phyloP scores from a whole-genome alignment of 2,113 vertebrate species.

The Leptocoma aspasia region DNA sequence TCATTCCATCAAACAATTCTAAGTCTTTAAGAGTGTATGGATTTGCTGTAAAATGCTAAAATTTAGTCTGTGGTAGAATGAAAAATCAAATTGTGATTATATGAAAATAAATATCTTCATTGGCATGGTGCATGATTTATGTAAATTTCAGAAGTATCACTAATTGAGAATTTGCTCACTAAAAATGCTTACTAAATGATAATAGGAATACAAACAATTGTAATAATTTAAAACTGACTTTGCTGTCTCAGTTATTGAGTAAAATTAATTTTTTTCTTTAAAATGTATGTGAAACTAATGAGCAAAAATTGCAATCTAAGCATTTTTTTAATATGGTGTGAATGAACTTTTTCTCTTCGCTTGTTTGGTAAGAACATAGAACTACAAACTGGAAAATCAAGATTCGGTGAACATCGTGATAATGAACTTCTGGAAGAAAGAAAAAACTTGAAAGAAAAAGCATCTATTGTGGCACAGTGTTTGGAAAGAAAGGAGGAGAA shows the following conservation, averaged over 20 bases:
- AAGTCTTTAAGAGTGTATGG: not conserved
- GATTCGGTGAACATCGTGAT: not conserved
- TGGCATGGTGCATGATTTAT: not conserved
- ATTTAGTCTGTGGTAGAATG: not conserved
- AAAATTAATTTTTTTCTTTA: not conserved
- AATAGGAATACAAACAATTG: not conserved
- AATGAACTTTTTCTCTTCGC: not conserved
- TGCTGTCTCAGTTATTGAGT: not conserved
- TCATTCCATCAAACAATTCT: not conserved
- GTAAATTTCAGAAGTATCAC: not conserved
- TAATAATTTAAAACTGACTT: not conserved
- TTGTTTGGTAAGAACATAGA: slow-evolving; percentile 51
- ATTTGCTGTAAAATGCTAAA: not conserved
- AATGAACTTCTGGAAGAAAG: slow-evolving; percentile 14
- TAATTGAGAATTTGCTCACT: not conserved
- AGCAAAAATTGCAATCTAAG: not conserved
- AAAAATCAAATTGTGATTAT: not conserved
- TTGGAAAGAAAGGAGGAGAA: slow-evolving; percentile 72
- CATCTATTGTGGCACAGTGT: slow-evolving; percentile 61
- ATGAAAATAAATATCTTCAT: not conserved
- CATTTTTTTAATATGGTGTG: not conserved
- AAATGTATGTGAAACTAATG: not conserved
- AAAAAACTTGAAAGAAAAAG: slow-evolving; percentile 59
- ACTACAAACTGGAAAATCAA: slow-evolving; percentile 30
- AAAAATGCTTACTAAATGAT: not conserved